Evolutionary conservation across 2,797 vertebrate genomes (phyloP).

Genomic region (Tragopan temminckii): DNA sequence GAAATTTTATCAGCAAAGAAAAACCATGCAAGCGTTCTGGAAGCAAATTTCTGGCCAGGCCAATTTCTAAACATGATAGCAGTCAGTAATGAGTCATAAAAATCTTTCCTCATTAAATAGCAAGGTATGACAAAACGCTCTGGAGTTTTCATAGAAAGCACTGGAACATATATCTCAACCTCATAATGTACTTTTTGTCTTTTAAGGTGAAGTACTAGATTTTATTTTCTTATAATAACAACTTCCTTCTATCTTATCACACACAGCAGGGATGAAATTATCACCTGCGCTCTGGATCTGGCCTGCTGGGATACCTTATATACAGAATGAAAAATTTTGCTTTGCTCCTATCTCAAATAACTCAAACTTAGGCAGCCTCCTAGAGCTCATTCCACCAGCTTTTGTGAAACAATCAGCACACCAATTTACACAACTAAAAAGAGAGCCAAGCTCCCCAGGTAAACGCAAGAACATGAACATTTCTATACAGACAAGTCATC

Average conservation of each 20-base stretch:
- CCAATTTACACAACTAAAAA: neutral
- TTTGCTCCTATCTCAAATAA: neutral
- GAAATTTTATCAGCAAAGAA: neutral
- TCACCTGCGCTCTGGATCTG: accelerated
- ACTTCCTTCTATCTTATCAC: neutral
- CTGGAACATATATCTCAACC: neutral
- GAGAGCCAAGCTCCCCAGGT: neutral
- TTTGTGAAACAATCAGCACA: neutral
- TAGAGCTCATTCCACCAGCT: neutral
- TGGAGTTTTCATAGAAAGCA: neutral
- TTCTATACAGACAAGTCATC: neutral
- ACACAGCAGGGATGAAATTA: accelerated
- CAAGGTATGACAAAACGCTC: neutral
- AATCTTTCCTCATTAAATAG: neutral
- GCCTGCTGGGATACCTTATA: neutral
- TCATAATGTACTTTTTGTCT: neutral
- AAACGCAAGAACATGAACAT: neutral
- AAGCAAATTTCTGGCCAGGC: neutral
- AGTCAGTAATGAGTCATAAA: neutral
- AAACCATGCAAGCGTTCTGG: neutral
- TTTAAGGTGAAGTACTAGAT: neutral
- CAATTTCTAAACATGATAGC: neutral
- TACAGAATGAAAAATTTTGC: neutral
- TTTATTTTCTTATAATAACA: neutral
- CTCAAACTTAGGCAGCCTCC: neutral